Base-by-base conservation (phyloP, 2,113 vertebrate genomes). In the Archocentrus centrarchus region DNA sequence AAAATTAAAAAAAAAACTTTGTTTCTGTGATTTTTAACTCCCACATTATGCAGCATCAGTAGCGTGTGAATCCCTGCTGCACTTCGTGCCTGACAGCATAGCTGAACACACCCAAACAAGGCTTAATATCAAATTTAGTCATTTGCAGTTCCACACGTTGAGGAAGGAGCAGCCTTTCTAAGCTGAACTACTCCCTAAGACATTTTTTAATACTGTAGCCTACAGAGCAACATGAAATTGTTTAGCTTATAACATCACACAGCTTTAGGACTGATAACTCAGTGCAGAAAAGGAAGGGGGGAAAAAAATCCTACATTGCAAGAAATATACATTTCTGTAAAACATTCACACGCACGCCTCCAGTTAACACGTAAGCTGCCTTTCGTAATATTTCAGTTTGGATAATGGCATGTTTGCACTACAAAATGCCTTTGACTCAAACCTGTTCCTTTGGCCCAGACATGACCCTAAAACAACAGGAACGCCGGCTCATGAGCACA, bases 401-500 rank as follows among this genome's bases (percentile, higher is more conserved):
- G 78, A 75, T 22, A 35, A 53, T 58, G 44, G 17, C 41, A 77
- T 61, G 86, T 70, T 79, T 55, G 59, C 22, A 63, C 9, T 59
- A 20, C 53, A 80, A 37, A 63, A 73, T 70, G 76, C 61, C 77
- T 88, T 84, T 85, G 88, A 85, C 79, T 91, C 58, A 77, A 79
- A 79, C 50, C 5, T 79, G 76, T 83, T 37, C 41, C 20, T n/a
- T 24, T 85, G 77, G 76, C 78, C 75, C 82, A 83, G 85, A 85
- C 68, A 75, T 83, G 89, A 88, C 91, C 89, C 80, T 57, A 68
- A 70, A 85, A 88, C 82, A 83, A 81, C 76, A 85, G 77, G 20
- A 66, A 39, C 57, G 41, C 2, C 44, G 53, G 22, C 14, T 58
- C 37, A 24, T 7, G 30, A 84, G 55, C 63, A 47, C 79, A 66